Evolutionary conservation across 2,888 invertebrate species (phyloP), one percentile per base, ranked within the genome.

Genomic region (Syrphus vitripennis): DNA sequence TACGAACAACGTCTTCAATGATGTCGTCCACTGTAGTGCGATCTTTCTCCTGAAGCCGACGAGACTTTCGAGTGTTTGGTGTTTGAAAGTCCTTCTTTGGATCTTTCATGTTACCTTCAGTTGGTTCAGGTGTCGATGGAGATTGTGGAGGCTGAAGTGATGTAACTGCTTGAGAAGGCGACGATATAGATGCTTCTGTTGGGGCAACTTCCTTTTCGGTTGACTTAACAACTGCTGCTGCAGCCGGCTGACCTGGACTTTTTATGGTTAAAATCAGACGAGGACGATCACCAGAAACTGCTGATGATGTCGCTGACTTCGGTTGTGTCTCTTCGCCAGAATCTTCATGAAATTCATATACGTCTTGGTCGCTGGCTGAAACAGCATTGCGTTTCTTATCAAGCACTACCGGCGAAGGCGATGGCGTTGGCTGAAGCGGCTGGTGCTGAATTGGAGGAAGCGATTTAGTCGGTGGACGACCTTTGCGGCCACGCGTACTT

Each of bases 261-360:
- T 97, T 97, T 81, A 97, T 97, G 0, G 97, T 97, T 53, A 97
- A 93, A 88, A 97, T 96, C 57, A 97, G 92, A 48, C 97, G 93
- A 0, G 97, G 97, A 24, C 97, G 94, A 74, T 90, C 88, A 53
- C 90, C 90, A 34, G 88, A 88, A 34, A 55, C 69, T 2, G 74
- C 59, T 5, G 77, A 31, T 24, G 74, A 61, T 4, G 72, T n/a
- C 0, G 34, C 45, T n/a, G 84, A 55, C 14, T 80, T 81, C 6
- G 79, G 77, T 57, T 92, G 92, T 19, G 93, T 94, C 90, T 97
- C 96, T 90, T 98, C 97, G 48, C 96, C 96, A 5, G 97, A 96
- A 91, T 98, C 98, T 90, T 98, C 98, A 88, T 96, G 95, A 91
- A 98, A 98, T 91, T 98, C 98, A 90, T 98, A 98, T 3, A 98